Evolutionary conservation across 2,113 vertebrate genomes (phyloP).

Genomic region (Pollachius pollachius): DNA sequence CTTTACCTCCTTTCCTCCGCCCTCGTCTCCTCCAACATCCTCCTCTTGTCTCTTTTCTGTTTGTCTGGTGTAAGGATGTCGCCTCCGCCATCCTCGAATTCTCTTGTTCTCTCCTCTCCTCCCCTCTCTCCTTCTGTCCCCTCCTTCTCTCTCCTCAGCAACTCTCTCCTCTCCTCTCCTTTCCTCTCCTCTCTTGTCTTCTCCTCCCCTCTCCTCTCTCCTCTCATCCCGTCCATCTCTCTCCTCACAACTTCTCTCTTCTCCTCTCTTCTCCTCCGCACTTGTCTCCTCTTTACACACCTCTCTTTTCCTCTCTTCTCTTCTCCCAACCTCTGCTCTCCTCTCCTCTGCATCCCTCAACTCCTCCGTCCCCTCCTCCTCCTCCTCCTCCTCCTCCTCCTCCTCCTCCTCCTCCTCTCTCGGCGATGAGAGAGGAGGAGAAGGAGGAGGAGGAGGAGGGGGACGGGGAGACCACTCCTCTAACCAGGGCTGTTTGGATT

Average conservation of each 20-base stretch:
- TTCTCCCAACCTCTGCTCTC: conserved; percentile 8
- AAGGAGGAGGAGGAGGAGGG: no score
- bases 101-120: neutral
- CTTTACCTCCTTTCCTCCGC: neutral
- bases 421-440: conserved; percentile 1
- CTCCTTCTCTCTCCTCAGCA: neutral
- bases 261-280: conserved; percentile 49
- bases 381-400: conserved; percentile 28
- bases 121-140: neutral
- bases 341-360: conserved; percentile 27
- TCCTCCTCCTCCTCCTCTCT: conserved; percentile 25
- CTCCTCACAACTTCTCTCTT: neutral
- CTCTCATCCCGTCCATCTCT: no score
- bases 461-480: no score
- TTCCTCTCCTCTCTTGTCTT: no score
- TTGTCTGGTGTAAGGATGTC: no score
- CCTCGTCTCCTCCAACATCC: neutral
- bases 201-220: no score
- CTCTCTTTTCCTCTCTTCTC: neutral
- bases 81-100: neutral
- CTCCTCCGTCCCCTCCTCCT: conserved; percentile 9
- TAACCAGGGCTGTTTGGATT: conserved; percentile 21
- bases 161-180: no score
- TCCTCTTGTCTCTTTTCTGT: conserved; percentile 5
- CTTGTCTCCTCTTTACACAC: conserved; percentile 40